Base-by-base conservation (phyloP, 1,140 invertebrate genomes). In the Zaprionus taronus region DNA sequence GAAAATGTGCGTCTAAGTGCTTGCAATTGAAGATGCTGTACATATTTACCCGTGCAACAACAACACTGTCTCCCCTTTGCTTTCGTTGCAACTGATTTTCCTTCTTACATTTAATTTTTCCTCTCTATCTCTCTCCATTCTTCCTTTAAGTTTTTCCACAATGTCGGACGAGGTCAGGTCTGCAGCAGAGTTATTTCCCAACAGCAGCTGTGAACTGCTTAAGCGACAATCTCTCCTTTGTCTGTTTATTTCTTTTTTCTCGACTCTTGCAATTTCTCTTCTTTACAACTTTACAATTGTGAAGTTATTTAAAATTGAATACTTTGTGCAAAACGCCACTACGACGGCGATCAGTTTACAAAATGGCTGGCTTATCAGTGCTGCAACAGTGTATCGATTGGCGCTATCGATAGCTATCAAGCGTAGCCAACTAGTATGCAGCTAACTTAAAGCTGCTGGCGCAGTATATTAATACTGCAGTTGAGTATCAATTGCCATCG, bases 1-100 rank as follows among this genome's bases (percentile, higher is more conserved):
- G 73, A 72, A 71, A 72, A 55, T 44, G 36, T 64, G 47, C 47
- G 47, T 51, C 47, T 58, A 65, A 71, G 68, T 75, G 72, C 72
- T 51, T 58, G 72, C 73, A 66, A 72, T 76, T 60, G 68, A 34
- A 72, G 68, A 64, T 64, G 22, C 20, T 20, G 17, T 75, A 51
- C 69, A 75, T 62, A 74, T 57, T 68, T 26, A 15, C n/a, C 38
- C 49, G 53, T 20, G 44, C 15, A 15, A 31, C 15, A 26, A 66
- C 11, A 28, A 58, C 55, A 49, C 12, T 5, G 38, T 75, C 28
- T 34, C 14, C 51, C 38, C 28, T 38, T 62, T 31, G 22, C 51
- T 31, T 49, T 63, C 58, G 57, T 34, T 41, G 49, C 51, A 47
- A 58, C 34, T 41, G 72, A 64, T 64, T 75, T 70, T 22, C 41